Percentiles rank a stretch among this genome's conserved stretches.
Evolutionary conservation across 2,888 invertebrate species (phyloP).

Genomic region (Luperina testacea): DNA sequence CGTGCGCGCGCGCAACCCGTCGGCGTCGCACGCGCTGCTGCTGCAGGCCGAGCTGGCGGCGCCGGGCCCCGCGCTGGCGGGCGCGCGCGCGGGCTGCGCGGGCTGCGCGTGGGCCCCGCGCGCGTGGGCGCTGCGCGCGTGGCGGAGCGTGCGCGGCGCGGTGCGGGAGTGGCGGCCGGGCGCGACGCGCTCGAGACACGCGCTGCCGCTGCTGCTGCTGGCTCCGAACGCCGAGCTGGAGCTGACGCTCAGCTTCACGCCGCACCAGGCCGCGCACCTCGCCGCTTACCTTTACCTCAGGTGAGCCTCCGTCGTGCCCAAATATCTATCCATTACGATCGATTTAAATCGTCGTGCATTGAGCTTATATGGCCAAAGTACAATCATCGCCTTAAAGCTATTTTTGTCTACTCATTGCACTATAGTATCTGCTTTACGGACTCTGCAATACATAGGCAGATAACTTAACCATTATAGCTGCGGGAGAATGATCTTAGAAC

Average conservation of each 20-base stretch:
- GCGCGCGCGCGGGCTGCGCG: constrained; percentile 51
- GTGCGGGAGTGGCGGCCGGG: constrained; percentile 56
- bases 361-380: neutral
- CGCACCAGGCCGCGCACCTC: constrained; percentile 80
- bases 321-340: too few species aligned
- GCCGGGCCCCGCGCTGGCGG: constrained; percentile 53
- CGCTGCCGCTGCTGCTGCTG: constrained; percentile 83
- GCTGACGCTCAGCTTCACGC: constrained; percentile 86
- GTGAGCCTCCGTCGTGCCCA: constrained; percentile 60
- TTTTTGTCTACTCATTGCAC: neutral
- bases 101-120: constrained; percentile 66
- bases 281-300: constrained; percentile 88
- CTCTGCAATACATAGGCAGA: too few species aligned
- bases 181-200: constrained; percentile 37
- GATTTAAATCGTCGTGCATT: too few species aligned
- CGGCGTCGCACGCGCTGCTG: constrained; percentile 91
- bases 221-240: constrained; percentile 89
- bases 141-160: constrained; percentile 70
- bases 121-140: constrained; percentile 73
- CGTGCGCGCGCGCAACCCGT: constrained; percentile 93
- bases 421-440: too few species aligned
- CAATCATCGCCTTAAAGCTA: neutral
- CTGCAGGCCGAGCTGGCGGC: constrained; percentile 89
- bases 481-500: too few species aligned
- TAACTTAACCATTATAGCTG: too few species aligned